Percentiles rank a stretch among this genome's conserved stretches.
phyloP scores from a whole-genome alignment of 2,113 vertebrate genomes.

The Zosterops hypoxanthus region DNA sequence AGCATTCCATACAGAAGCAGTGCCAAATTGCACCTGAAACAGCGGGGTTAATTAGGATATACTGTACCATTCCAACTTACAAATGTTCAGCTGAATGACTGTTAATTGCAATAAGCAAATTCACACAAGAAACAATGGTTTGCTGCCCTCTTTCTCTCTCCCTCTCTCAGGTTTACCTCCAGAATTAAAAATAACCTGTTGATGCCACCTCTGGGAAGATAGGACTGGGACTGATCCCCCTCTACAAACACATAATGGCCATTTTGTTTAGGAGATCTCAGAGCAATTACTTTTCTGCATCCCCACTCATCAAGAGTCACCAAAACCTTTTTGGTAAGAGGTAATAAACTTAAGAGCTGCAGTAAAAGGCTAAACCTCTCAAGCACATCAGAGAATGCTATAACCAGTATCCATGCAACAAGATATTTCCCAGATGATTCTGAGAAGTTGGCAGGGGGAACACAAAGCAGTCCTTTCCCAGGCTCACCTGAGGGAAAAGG shows the following conservation, averaged over 20 bases:
- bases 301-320: neutral
- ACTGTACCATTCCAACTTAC: neutral
- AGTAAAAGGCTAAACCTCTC: neutral
- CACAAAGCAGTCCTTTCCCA: neutral
- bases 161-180: neutral
- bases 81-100: neutral
- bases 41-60: neutral
- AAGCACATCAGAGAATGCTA: neutral
- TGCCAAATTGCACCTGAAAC: neutral
- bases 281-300: neutral
- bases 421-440: neutral
- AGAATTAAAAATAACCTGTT: neutral
- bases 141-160: neutral
- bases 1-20: neutral
- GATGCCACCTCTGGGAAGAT: neutral
- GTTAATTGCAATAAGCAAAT: slow-evolving; percentile 28
- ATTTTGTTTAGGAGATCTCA: neutral
- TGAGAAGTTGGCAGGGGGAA: neutral
- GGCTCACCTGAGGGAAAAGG: neutral
- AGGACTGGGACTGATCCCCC: neutral
- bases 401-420: neutral
- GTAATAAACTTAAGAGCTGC: neutral
- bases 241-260: neutral
- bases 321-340: neutral
- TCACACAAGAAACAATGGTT: neutral